Conservation (phyloP, 2,888 invertebrate species). For the Nemotelus pantherinus region DNA sequence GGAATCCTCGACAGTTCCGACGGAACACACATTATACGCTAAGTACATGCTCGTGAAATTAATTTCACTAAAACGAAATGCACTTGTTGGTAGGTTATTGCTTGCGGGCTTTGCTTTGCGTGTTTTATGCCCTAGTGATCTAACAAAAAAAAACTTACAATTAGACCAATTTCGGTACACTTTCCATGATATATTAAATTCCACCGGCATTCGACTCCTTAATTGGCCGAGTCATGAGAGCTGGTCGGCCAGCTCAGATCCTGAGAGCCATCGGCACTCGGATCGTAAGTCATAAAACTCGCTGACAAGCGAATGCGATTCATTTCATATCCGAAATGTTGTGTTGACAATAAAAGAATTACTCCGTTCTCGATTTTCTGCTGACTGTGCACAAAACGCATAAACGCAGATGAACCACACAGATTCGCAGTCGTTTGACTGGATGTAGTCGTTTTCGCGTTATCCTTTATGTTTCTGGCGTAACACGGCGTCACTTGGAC, state of each 20-base stretch:
- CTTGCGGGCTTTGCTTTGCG: constrained; percentile 26
- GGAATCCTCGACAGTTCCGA: constrained; percentile 11
- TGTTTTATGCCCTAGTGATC: constrained; percentile 36
- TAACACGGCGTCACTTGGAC: constrained; percentile 27
- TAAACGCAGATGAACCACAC: constrained; percentile 31
- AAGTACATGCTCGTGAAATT: constrained; percentile 34
- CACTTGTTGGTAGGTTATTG: background rate
- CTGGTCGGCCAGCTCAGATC: background rate
- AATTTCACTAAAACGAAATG: constrained; percentile 41
- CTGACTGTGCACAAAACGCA: constrained; percentile 33
- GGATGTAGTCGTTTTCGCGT: constrained; percentile 13
- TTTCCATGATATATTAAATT: constrained; percentile 38
- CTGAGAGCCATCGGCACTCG: constrained; percentile 7
- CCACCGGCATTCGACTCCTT: constrained; percentile 10
- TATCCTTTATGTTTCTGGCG: constrained; percentile 25
- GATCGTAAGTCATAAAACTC: constrained; percentile 38
- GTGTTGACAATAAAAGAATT: constrained; percentile 40
- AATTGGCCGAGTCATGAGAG: constrained; percentile 15
- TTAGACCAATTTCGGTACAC: constrained; percentile 41
- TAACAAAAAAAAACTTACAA: constrained; percentile 36
- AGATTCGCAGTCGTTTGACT: constrained; percentile 3
- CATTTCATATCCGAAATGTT: constrained; percentile 39
- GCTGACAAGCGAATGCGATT: constrained; percentile 39
- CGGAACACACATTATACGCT: background rate
- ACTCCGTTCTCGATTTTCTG: constrained; percentile 27